A percentile compares a stretch with the other conserved stretches of the same genome.
Evolutionary conservation across 2,888 invertebrate genomes (phyloP).

Genomic region (Pyrocoelia pectoralis): DNA sequence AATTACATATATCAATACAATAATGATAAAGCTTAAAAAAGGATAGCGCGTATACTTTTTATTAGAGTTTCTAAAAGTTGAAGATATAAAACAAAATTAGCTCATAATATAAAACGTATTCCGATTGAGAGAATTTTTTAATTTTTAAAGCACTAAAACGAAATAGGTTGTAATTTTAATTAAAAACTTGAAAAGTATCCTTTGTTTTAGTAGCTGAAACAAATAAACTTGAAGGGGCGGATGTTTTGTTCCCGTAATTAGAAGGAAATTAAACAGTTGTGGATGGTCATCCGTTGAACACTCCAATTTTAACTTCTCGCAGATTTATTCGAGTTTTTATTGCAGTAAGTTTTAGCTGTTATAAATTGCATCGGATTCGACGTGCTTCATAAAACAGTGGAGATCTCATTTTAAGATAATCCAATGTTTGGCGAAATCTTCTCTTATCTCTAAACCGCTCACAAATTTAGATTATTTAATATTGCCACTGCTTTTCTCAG

Average conservation of each 20-base stretch:
- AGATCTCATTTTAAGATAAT: constrained; percentile 49
- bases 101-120: constrained; percentile 35
- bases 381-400: constrained; percentile 51
- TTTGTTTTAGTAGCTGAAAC: constrained; percentile 58
- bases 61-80: constrained; percentile 34
- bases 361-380: constrained; percentile 52
- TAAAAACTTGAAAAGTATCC: constrained; percentile 60
- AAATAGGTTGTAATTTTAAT: constrained; percentile 60
- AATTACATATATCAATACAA: background rate
- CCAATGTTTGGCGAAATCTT: constrained; percentile 41
- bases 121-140: constrained; percentile 49
- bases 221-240: constrained; percentile 57
- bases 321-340: constrained; percentile 51
- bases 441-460: constrained; percentile 47
- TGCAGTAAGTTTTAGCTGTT: constrained; percentile 45
- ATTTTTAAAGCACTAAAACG: constrained; percentile 58
- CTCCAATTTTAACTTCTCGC: constrained; percentile 51
- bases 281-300: constrained; percentile 51
- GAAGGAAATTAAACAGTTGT: constrained; percentile 57
- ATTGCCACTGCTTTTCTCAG: constrained; percentile 41
- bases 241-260: constrained; percentile 59
- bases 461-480: constrained; percentile 53
- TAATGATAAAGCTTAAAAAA: background rate
- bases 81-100: constrained; percentile 34
- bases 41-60: constrained; percentile 13